Percentiles rank a stretch among this genome's conserved stretches.
phyloP scores from a whole-genome alignment of 2,888 invertebrate species.

The Drosophila rubida region DNA sequence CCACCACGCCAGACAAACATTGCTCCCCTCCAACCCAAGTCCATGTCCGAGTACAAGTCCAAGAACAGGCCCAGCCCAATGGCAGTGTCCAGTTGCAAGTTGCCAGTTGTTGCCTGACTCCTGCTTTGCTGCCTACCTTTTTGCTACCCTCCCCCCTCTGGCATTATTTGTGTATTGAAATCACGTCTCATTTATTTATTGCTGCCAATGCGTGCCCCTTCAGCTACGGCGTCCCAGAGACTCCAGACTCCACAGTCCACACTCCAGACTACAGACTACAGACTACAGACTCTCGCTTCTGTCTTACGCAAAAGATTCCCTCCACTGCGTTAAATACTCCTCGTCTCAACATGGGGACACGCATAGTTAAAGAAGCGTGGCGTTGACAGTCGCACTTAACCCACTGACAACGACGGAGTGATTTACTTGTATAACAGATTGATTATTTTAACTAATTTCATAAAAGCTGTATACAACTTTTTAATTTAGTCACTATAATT shows the following conservation, averaged over 20 bases:
- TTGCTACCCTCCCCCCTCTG: neutral
- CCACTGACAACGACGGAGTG: slow-evolving; percentile 17
- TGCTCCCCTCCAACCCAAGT: slow-evolving; percentile 25
- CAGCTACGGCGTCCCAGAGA: slow-evolving; percentile 16
- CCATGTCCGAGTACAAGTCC: slow-evolving; percentile 11
- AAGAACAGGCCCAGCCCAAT: slow-evolving; percentile 7
- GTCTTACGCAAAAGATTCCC: slow-evolving; percentile 56
- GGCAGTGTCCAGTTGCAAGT: slow-evolving; percentile 35
- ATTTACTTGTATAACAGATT: too few relatives aligned
- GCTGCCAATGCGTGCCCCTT: slow-evolving; percentile 70
- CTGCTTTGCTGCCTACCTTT: neutral
- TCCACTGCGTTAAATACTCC: slow-evolving; percentile 72
- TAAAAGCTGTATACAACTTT: too few relatives aligned
- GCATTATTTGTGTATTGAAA: slow-evolving; percentile 85
- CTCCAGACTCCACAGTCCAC: neutral
- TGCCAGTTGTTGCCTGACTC: slow-evolving; percentile 29
- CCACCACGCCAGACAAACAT: slow-evolving; percentile 36
- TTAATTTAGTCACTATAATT: too few relatives aligned
- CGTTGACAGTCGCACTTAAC: slow-evolving; percentile 40
- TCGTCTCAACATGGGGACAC: slow-evolving; percentile 7
- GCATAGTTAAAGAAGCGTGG: slow-evolving; percentile 58
- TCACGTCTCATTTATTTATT: slow-evolving; percentile 86
- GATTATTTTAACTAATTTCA: too few relatives aligned
- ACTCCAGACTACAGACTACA: slow-evolving; percentile 10
- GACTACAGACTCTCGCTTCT: slow-evolving; percentile 40